A percentile compares a stretch with the other conserved stretches of the same genome.
Evolutionary conservation across 2,888 invertebrate genomes (phyloP).

Genomic region (Pammene aurita): DNA sequence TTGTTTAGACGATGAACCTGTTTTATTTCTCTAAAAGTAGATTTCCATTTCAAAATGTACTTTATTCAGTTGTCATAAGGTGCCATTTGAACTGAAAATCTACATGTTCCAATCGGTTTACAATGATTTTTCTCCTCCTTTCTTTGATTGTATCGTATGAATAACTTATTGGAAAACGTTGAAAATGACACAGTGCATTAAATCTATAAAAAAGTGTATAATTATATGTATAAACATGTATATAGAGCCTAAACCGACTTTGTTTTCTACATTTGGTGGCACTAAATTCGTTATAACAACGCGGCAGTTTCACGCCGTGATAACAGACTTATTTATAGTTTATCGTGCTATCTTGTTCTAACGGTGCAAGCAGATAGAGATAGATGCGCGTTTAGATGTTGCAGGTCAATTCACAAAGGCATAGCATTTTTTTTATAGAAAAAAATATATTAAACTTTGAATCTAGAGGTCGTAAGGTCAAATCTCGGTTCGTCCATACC

Average conservation of each 20-base stretch:
- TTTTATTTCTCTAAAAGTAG: too few species aligned
- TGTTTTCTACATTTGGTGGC: constrained; percentile 31
- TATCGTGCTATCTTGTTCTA: constrained; percentile 11
- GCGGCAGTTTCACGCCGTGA: constrained; percentile 20
- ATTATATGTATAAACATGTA: constrained; percentile 31
- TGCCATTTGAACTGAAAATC: too few species aligned
- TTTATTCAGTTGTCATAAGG: too few species aligned
- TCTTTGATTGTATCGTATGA: too few species aligned
- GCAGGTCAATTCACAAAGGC: neutral
- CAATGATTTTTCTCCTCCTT: too few species aligned
- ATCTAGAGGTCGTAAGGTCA: too few species aligned
- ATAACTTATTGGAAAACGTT: constrained; percentile 11
- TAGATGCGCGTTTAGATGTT: neutral
- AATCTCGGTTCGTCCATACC: too few species aligned
- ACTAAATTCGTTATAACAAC: constrained; percentile 32
- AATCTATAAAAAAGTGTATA: constrained; percentile 32
- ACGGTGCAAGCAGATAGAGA: neutral
- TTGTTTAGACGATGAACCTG: too few species aligned
- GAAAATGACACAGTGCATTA: constrained; percentile 21
- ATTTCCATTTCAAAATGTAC: too few species aligned
- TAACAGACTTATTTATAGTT: constrained; percentile 17
- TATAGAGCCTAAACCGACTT: constrained; percentile 32
- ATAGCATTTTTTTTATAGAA: too few species aligned
- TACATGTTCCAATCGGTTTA: too few species aligned
- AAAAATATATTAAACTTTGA: too few species aligned